Evolutionary conservation across 2,113 vertebrate genomes (phyloP), one percentile per base, ranked within the genome.

Genomic region (Muntiacus muntjak): DNA sequence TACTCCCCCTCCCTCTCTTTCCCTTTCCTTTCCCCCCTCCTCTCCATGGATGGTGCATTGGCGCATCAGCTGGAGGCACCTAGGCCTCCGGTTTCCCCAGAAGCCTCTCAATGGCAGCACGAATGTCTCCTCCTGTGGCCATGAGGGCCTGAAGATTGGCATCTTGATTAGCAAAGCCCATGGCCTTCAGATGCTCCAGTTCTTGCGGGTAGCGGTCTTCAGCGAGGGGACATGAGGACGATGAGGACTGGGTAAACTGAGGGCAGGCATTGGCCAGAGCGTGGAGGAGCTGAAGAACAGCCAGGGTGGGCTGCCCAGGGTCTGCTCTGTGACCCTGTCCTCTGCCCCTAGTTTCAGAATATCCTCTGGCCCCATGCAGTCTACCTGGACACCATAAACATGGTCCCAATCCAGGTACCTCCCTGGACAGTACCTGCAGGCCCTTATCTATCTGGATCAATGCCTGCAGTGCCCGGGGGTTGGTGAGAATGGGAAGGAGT

Each of bases 401-500:
- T 0, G 81, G 87, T 11, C 62, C 12, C 54, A 98, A 95, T 1
- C 84, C 98, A 2, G 98, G 97, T 2, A 98, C 97, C 26, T 98
- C 98, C 47, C 81, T 95, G 2, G 17, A 84, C 26, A 98, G 85
- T 7, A 62, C 92, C 89, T 96, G 95, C 50, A 98, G 93, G 23
- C 97, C 98, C 79, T 98, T 97, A 33, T 97, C 96, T 82, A 97
- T 98, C 91, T 98, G 97, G 55, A 98, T 52, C 93, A 98, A 96
- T 19, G 98, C 98, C 91, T 98, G 98, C 55, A 98, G 95, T 6
- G 96, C 95, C 43, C 81, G 89, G 3, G 98, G 95, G 45, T 98
- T 98, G 91, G 97, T 98, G 64, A 98, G 95, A 84, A 98, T 97
- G 1, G 84, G 67, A 67, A 97, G 94, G 36, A 97, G 28, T 6